Evolutionary conservation across 2,888 invertebrate genomes (phyloP).

Genomic region (Eupithecia vulgata): DNA sequence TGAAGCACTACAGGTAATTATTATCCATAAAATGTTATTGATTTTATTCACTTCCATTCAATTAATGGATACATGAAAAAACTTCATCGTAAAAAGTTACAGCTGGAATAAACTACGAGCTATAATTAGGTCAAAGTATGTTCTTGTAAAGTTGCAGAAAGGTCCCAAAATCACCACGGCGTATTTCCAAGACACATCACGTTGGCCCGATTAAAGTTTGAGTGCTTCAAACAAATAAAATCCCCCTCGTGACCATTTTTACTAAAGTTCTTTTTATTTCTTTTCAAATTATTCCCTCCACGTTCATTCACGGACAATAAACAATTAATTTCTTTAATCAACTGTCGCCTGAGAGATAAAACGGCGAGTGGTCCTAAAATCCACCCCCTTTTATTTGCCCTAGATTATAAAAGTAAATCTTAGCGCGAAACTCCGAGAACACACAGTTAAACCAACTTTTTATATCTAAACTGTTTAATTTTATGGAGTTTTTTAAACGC

Average conservation of each 20-base stretch:
- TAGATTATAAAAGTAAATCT: slow-evolving; percentile 38
- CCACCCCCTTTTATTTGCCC: slow-evolving; percentile 43
- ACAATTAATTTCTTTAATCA: slow-evolving; percentile 73
- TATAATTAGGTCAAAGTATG: not conserved
- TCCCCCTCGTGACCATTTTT: slow-evolving; percentile 36
- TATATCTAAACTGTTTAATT: slow-evolving; percentile 41
- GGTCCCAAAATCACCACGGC: not conserved
- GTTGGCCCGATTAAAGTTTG: slow-evolving; percentile 47
- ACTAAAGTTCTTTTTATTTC: slow-evolving; percentile 36
- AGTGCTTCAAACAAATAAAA: slow-evolving; percentile 40
- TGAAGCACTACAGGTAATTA: too few relatives aligned
- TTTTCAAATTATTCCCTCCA: slow-evolving; percentile 54
- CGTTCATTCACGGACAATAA: slow-evolving; percentile 57
- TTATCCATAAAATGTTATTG: too few relatives aligned
- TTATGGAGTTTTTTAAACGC: slow-evolving; percentile 40
- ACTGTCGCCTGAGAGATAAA: slow-evolving; percentile 52
- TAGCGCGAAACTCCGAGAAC: slow-evolving; percentile 32
- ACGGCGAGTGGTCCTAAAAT: slow-evolving; percentile 43
- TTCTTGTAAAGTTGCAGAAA: not conserved
- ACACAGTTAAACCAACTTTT: slow-evolving; percentile 32
- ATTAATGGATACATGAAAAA: too few relatives aligned
- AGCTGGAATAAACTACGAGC: not conserved
- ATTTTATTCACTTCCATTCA: too few relatives aligned
- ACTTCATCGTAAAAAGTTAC: not conserved
- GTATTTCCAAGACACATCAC: slow-evolving; percentile 31